Percentiles rank a stretch among this genome's conserved stretches.
Conservation (phyloP, 2,797 vertebrate genomes). For the Enteromius thamalakanensis region DNA sequence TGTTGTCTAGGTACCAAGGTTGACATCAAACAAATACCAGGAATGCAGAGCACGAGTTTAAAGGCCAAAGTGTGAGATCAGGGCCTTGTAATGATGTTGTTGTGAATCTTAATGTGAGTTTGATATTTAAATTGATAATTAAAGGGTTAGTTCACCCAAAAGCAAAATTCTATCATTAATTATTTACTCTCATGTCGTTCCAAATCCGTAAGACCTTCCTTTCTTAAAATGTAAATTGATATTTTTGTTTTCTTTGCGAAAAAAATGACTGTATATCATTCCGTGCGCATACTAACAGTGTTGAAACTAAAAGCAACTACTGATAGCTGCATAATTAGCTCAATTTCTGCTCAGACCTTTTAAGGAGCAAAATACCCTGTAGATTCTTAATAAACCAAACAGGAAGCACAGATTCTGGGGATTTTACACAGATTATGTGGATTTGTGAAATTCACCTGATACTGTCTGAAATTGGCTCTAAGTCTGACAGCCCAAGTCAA, state of each 20-base stretch:
- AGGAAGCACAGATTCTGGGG: constrained; percentile 2
- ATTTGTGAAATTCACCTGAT: background rate
- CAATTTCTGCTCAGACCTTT: background rate
- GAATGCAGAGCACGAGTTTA: background rate
- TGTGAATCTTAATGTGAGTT: constrained; percentile 10
- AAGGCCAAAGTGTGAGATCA: constrained; percentile 34
- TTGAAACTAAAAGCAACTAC: background rate
- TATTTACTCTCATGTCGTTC: no score
- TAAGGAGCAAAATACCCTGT: constrained; percentile 14
- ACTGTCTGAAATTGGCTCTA: constrained; percentile 2
- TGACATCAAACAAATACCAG: constrained; percentile 44
- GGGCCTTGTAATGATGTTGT: constrained; percentile 21
- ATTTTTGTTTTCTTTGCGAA: no score
- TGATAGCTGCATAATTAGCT: background rate
- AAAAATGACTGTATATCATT: background rate
- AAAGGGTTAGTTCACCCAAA: no score
- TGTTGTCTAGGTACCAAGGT: constrained; percentile 31
- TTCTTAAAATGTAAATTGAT: no score
- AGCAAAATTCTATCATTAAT: no score
- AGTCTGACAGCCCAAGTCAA: background rate
- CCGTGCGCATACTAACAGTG: background rate
- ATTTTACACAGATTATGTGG: constrained; percentile 3
- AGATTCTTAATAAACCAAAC: background rate
- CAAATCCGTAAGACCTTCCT: no score
- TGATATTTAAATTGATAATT: background rate